These are phyloP conservation scores for Caenorhabditis uteleia DNA, from an alignment of 2,888 invertebrate species.

Conservation along the genomic window DNA sequence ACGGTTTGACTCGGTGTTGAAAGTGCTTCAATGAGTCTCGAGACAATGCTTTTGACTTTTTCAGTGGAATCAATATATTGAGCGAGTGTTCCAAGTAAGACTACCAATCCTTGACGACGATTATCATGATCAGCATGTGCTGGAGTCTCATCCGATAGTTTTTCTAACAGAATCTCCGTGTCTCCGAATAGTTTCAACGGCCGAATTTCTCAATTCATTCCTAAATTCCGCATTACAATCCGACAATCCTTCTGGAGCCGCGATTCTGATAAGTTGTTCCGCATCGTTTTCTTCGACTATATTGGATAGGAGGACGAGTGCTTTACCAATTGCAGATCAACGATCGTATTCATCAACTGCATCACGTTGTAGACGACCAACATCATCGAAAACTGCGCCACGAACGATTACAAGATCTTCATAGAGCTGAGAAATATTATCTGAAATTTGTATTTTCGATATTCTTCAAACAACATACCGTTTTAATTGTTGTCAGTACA, in stretches of 20 bases:
- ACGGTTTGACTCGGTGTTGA: slow-evolving; percentile 96
- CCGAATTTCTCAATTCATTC: slow-evolving; percentile 89
- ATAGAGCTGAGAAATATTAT: slow-evolving; percentile 31
- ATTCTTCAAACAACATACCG: too few relatives aligned
- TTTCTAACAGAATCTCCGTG: slow-evolving; percentile 81
- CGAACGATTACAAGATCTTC: slow-evolving; percentile 63
- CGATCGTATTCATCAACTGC: slow-evolving; percentile 89
- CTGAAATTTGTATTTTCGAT: too few relatives aligned
- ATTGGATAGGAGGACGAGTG: slow-evolving; percentile 22
- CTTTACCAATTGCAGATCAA: slow-evolving; percentile 80
- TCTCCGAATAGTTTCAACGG: slow-evolving; percentile 86
- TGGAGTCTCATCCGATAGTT: slow-evolving; percentile 60
- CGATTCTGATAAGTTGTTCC: slow-evolving; percentile 38
- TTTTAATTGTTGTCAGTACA: slow-evolving; percentile 38
- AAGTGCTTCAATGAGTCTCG: slow-evolving; percentile 85
- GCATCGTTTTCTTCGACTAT: slow-evolving; percentile 30
- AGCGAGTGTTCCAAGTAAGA: slow-evolving; percentile 96
- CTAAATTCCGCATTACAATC: slow-evolving; percentile 82
- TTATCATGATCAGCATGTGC: slow-evolving; percentile 78
- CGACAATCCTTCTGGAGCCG: slow-evolving; percentile 82
- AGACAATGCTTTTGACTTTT: slow-evolving; percentile 81
- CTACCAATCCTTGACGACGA: slow-evolving; percentile 89
- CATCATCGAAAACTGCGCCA: slow-evolving; percentile 79
- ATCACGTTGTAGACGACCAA: slow-evolving; percentile 83
- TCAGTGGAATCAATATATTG: slow-evolving; percentile 74